Base-by-base conservation (phyloP, 2,888 invertebrate species). In the Isotomurus palustris region DNA sequence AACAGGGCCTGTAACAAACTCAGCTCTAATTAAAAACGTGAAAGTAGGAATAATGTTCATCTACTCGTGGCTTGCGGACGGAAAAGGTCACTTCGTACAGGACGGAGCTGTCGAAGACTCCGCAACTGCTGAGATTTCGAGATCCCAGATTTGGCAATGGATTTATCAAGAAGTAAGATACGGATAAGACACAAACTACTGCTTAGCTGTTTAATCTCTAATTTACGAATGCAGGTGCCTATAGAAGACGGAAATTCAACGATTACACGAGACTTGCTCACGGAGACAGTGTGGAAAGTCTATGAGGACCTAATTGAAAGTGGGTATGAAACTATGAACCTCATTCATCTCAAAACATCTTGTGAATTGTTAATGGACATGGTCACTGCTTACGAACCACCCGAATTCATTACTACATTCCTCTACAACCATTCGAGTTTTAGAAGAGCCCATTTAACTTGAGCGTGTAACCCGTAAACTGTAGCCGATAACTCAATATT, bases 101-200 rank as follows among this genome's bases (percentile, higher is more conserved):
- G 80, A 79, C 61, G 83, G 82, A 12, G 78, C 80, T 24, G 81
- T 86, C 25, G 86, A 86, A 73, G 86, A 87, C 73, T 85, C 85
- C 0, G 86, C 86, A 3, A 86, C 86, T 0, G 86, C 86, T 1
- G 86, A 87, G 74, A 86, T 86, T 72, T 85, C 84, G 1, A 77
- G 86, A 51, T 82, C 81, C 25, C 86, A 86, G 75, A 79, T 86
- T 55, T 86, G 86, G 86, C 86, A 86, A 73, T 86, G 86, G 84
- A 80, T 85, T 57, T 76, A 81, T 56, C 84, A 84, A 72, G 74
- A 78, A 69, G 82, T 82, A 72, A 10, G 36, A 32, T 19, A 21
- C 19, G n/a, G 19, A 17, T 19, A 17, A 19, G n/a, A 41, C 8
- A 17, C 41, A 12, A 32, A 12, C 35, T 12, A 10, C 35, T 32